Evolutionary conservation across 2,888 invertebrate species (phyloP), one percentile per base, ranked within the genome.

Genomic region (Caenorhabditis becei): DNA sequence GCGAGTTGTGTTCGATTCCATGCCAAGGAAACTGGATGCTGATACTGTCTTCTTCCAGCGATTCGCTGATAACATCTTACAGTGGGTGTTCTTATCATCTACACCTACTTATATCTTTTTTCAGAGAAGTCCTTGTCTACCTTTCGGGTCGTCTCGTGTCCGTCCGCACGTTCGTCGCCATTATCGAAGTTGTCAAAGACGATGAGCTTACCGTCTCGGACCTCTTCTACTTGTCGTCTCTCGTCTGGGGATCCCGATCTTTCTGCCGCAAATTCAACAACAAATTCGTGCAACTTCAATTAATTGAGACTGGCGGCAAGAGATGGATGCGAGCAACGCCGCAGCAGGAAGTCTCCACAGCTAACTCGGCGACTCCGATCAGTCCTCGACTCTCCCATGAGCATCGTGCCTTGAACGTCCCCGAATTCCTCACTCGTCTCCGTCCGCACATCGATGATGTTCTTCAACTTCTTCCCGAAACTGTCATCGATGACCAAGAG

Each of bases 391-490:
- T 3, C 20, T 23, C 28, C 20, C 28, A 35, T 14, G 69, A 49
- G 24, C 14, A 18, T 3, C 24, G 51, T 26, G 51, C 49, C 49
- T 26, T 3, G 14, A 32, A 10, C n/a, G 59, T 70, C 16, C 0
- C 26, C 1, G 70, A 61, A 14, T 71, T 71, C 24, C 16, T 70
- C 18, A 51, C 18, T 23, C 41, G 35, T 1, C 35, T 65, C 23
- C 20, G 49, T 4, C 72, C 63, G 35, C 49, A 72, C n/a, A 72
- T 72, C 1, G 65, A 65, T 14, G 72, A 72, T 49, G 24, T 65
- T 14, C 49, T 72, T 10, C 56, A 65, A 20, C 3, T 65, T 1
- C 56, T 72, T 4, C 72, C 72, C 8, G 72, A 65, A 32, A 49
- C 47, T 10, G 56, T 72, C 7, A 37, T 72, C 26, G 32, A 65